Base-by-base conservation (phyloP, 23 tunicate genomes). In the Trididemnum clinides region DNA sequence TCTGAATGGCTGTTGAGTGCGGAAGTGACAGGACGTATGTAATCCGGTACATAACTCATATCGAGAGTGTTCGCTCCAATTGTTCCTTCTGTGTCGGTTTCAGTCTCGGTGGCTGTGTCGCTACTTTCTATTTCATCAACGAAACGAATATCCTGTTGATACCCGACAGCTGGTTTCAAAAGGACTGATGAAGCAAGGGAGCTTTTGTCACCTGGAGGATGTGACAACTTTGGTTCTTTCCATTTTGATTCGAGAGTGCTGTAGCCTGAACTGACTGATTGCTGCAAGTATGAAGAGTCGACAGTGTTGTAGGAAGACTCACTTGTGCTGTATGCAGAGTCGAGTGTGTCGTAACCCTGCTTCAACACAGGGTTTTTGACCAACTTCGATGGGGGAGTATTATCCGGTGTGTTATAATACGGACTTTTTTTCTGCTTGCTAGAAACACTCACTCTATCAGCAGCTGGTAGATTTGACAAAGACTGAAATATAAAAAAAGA, bases 1-100 rank as follows among this genome's bases (percentile, higher is more conserved):
- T 10, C 12, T 44, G 54, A 44, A 7, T 15, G 54, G 15, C 54
- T 44, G 54, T 44, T 44, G 10, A 15, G 54, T 44, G 15, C 54
- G 15, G 54, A 7, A 44, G 75, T 6, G 31, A 93, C 82, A 30
- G 98, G 98, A 27, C 90, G 78, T 26, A 93, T 59, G 63, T 93
- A 93, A 32, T 81, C 86, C 0, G 98, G 98, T 21, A 93, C 87
- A 75, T 93, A 93, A 39, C 88, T 80, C 98, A 93, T 93, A 38
- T 91, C 82, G 20, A 20, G 50, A 4, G 66, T 23, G 39, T 30
- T 7, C 28, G 7, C 12, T 21, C 36, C 33, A 5, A 50, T 28
- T 22, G 39, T 34, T 34, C 27, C 28, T 33, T 80, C 85, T 25
- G 85, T 80, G 20, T 87, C 91, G 66, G 90, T 87, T 64, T 89